Conservation (phyloP, 2,888 invertebrate species). For the Odontocolon sp. region DNA sequence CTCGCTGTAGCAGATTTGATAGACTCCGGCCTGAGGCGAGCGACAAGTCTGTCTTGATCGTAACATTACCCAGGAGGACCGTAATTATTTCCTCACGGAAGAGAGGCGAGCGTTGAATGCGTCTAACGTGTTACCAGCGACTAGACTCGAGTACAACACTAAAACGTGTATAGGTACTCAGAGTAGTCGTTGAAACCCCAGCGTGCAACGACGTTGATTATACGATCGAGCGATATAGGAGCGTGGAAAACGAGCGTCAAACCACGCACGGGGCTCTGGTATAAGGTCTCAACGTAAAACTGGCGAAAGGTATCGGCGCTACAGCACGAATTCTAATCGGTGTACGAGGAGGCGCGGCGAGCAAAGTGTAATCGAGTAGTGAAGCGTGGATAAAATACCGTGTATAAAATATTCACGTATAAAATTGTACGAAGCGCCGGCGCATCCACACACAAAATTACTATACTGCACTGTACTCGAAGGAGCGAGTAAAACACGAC, state of each 20-base stretch:
- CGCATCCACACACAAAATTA: conserved; percentile 11
- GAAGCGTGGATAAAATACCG: conserved; percentile 44
- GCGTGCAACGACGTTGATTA: conserved; percentile 9
- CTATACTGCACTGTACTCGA: neutral
- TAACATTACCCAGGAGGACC: neutral
- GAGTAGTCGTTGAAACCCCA: neutral
- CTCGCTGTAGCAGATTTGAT: too few relatives aligned
- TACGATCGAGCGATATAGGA: neutral
- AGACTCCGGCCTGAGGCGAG: neutral
- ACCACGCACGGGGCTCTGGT: too few relatives aligned
- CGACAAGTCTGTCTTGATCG: neutral
- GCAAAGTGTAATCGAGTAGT: conserved; percentile 8
- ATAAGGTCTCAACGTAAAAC: neutral
- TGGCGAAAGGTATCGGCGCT: neutral
- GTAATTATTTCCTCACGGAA: neutral
- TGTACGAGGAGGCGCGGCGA: neutral
- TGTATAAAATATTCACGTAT: conserved; percentile 38
- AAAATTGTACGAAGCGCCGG: conserved; percentile 31
- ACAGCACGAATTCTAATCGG: neutral
- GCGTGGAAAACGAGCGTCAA: conserved; percentile 16
- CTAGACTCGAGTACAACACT: neutral
- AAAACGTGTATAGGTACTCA: neutral
- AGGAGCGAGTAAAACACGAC: neutral
- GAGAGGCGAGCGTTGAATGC: neutral
- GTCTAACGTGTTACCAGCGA: neutral